Percentiles rank a stretch among this genome's conserved stretches.
phyloP scores from a whole-genome alignment of 2,797 vertebrate genomes.

The Pseudomugil tenellus region DNA sequence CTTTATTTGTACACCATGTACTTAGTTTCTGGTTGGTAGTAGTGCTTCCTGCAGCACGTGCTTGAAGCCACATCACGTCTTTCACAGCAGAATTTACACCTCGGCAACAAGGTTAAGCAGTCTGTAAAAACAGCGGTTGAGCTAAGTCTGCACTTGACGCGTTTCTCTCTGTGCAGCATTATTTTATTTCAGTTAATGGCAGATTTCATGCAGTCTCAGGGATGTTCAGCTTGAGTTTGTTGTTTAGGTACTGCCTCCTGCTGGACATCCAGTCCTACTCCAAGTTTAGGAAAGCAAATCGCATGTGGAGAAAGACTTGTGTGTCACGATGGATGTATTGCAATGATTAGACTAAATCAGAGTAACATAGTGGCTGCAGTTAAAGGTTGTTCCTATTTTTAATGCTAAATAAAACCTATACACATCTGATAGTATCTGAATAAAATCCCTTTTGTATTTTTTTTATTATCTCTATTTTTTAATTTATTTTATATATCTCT shows the following conservation, averaged over 20 bases:
- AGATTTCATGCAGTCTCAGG: background rate
- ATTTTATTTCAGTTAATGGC: background rate
- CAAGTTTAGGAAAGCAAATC: background rate
- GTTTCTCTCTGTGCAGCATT: background rate
- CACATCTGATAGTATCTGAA: too few species aligned
- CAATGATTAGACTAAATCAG: too few species aligned
- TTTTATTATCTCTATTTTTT: too few species aligned
- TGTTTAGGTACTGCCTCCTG: slow-evolving; percentile 46
- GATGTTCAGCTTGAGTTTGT: background rate
- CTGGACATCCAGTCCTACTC: slow-evolving; percentile 27
- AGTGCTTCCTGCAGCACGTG: background rate
- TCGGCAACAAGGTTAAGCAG: background rate
- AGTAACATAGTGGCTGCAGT: too few species aligned
- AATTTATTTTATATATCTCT: background rate
- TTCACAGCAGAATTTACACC: background rate
- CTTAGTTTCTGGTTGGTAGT: background rate
- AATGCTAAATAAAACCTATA: too few species aligned
- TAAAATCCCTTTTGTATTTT: too few species aligned
- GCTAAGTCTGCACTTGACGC: background rate
- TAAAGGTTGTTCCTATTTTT: too few species aligned
- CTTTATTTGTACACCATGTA: background rate
- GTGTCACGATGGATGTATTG: too few species aligned
- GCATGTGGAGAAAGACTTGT: too few species aligned
- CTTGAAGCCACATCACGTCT: background rate
- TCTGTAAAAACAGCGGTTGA: background rate